Conservation (phyloP, 2,888 invertebrate species). For the Calliphora vomitoria region DNA sequence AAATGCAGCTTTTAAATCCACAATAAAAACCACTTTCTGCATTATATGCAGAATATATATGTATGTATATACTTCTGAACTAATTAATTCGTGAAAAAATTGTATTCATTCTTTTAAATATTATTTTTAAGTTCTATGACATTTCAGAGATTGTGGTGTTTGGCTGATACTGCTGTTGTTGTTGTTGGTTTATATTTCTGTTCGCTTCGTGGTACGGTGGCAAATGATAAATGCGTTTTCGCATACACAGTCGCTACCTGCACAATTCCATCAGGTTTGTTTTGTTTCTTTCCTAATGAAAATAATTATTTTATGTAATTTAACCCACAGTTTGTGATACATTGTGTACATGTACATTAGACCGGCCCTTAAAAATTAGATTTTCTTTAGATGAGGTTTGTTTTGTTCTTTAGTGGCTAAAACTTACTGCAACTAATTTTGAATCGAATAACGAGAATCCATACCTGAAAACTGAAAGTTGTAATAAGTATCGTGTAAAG, state of each 20-base stretch:
- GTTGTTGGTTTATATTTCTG: not conserved
- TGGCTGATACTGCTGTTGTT: not conserved
- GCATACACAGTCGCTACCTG: constrained; percentile 49
- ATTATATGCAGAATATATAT: no score
- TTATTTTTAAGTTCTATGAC: not conserved
- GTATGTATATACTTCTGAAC: no score
- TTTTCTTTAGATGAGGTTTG: no score
- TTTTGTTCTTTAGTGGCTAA: no score
- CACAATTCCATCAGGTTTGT: constrained; percentile 18
- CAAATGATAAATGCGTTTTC: constrained; percentile 47
- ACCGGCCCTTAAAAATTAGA: no score
- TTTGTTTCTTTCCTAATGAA: constrained; percentile 9
- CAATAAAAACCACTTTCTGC: no score
- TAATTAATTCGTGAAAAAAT: not conserved
- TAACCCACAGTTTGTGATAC: constrained; percentile 28
- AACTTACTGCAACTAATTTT: no score
- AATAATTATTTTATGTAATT: constrained; percentile 17
- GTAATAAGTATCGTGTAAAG: no score
- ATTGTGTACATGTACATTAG: not conserved
- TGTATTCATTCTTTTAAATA: not conserved
- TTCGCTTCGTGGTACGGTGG: constrained; percentile 49
- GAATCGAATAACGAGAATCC: no score
- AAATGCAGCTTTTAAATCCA: no score
- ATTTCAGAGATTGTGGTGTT: not conserved
- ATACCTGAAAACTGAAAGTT: no score